phyloP scores from a whole-genome alignment of 1,140 invertebrate species.

The Drosophila suzukii region DNA sequence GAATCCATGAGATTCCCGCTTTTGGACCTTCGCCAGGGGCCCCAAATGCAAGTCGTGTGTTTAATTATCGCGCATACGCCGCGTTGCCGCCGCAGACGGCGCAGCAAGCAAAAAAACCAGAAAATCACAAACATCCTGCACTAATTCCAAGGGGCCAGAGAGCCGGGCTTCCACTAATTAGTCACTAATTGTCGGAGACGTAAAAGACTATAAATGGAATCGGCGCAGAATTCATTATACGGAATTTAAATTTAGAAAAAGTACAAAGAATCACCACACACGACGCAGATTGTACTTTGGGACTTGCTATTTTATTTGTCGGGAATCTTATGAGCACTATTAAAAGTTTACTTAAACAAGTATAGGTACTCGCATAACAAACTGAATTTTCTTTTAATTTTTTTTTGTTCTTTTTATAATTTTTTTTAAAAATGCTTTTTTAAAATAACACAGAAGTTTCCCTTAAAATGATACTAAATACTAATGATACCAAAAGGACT shows the following conservation, averaged over 20 bases:
- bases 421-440: no score
- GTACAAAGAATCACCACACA: neutral
- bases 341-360: no score
- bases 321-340: no score
- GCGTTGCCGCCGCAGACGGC: slow-evolving; percentile 35
- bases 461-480: no score
- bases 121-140: slow-evolving; percentile 78
- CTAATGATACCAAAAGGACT: no score
- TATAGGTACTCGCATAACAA: no score
- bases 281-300: no score
- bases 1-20: slow-evolving; percentile 10
- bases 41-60: slow-evolving; percentile 41
- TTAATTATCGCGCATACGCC: slow-evolving; percentile 75
- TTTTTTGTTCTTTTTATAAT: no score
- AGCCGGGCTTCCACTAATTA: slow-evolving; percentile 55
- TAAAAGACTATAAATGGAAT: slow-evolving; percentile 14
- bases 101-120: slow-evolving; percentile 18
- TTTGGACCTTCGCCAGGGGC: slow-evolving; percentile 31
- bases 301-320: no score
- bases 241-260: slow-evolving; percentile 1
- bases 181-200: slow-evolving; percentile 34
- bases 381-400: no score
- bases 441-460: no score
- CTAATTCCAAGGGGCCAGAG: slow-evolving; percentile 26
- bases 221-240: slow-evolving; percentile 3